These are phyloP conservation scores for Trachymyrmex septentrionalis DNA, from an alignment of 1,140 invertebrate species.

Conservation along the genomic window DNA sequence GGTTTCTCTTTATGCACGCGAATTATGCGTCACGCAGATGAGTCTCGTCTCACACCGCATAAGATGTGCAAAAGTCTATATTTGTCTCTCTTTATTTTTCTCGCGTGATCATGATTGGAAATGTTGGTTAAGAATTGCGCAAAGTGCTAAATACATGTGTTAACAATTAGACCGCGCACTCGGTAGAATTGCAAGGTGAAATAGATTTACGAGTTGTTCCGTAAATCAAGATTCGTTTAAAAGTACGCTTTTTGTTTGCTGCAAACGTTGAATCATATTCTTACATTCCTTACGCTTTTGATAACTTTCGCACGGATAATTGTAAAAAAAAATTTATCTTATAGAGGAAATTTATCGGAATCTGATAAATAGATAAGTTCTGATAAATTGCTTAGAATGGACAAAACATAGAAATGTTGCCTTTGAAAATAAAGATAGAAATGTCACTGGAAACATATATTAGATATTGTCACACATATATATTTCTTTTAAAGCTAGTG, in stretches of 20 bases:
- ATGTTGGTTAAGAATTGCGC: constrained; percentile 36
- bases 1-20: constrained; percentile 38
- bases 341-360: too few species aligned
- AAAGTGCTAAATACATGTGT: constrained; percentile 33
- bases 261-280: neutral
- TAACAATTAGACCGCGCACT: constrained; percentile 34
- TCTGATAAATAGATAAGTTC: neutral
- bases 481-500: neutral
- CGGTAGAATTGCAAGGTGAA: constrained; percentile 45
- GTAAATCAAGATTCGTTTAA: constrained; percentile 15
- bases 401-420: too few species aligned
- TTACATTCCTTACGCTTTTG: neutral
- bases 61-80: neutral
- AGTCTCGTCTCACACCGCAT: neutral
- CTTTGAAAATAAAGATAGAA: neutral
- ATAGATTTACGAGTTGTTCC: constrained; percentile 31
- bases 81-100: neutral
- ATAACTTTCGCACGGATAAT: neutral
- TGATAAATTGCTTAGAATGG: neutral
- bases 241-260: neutral
- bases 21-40: constrained; percentile 53
- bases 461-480: neutral
- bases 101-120: neutral
- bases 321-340: neutral
- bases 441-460: neutral